Percentiles rank a stretch among this genome's conserved stretches.
These are phyloP conservation scores for Bembecia ichneumoniformis DNA, from an alignment of 2,888 invertebrate species.

Conservation along the genomic window DNA sequence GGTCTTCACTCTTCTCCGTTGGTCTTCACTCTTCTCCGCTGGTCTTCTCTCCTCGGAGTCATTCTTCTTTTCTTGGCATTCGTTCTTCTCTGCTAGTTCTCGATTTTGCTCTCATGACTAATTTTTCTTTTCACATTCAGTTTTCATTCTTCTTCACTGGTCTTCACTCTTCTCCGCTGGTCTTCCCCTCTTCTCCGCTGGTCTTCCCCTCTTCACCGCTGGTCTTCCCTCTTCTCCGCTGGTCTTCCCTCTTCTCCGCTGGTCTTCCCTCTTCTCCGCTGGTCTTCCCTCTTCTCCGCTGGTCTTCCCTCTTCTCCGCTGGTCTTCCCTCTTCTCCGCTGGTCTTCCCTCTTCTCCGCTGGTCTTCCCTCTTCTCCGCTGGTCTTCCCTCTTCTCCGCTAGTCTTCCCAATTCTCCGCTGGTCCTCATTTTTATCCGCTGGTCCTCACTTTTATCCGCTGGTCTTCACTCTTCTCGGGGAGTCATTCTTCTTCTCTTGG, in stretches of 20 bases:
- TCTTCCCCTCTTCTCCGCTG: background rate
- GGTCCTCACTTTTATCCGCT: conserved; percentile 5
- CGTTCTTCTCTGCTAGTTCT: too few relatives aligned
- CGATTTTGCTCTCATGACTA: background rate
- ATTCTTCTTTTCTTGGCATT: too few relatives aligned
- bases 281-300: too few relatives aligned
- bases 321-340: background rate
- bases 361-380: background rate
- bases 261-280: conserved; percentile 4
- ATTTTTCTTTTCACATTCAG: background rate
- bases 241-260: too few relatives aligned
- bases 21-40: too few relatives aligned
- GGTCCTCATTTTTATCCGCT: too few relatives aligned
- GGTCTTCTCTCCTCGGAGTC: too few relatives aligned
- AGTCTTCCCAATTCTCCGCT: too few relatives aligned
- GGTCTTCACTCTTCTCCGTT: too few relatives aligned
- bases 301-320: too few relatives aligned
- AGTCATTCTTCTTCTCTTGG: too few relatives aligned
- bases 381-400: background rate
- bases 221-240: too few relatives aligned
- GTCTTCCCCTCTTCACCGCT: background rate
- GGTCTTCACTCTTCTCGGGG: conserved; percentile 6
- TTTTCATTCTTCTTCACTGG: background rate
- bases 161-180: background rate
- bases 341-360: background rate